phyloP scores from a whole-genome alignment of 2,113 vertebrate genomes.

The Antechinus stuartii region DNA sequence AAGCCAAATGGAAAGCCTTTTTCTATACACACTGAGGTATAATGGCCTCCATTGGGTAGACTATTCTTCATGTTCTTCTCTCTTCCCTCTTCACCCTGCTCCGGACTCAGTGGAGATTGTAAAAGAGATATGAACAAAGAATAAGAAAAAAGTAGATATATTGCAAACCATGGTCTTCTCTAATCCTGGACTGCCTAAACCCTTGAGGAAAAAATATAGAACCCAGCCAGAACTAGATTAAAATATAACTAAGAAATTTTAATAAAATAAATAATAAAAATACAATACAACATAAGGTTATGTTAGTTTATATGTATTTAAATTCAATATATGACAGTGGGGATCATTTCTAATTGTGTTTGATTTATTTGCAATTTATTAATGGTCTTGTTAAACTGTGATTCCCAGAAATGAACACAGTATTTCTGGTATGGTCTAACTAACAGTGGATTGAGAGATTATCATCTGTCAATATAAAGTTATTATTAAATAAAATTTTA shows the following conservation, averaged over 20 bases:
- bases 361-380: neutral
- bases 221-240: neutral
- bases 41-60: neutral
- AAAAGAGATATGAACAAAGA: neutral
- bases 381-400: neutral
- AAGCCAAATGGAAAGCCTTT: neutral
- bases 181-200: neutral
- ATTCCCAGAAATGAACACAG: neutral
- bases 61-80: neutral
- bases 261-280: neutral
- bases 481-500: too few species aligned
- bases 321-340: neutral
- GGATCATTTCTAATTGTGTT: neutral
- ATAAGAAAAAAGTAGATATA: neutral
- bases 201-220: neutral
- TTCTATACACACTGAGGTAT: neutral
- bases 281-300: neutral
- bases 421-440: neutral
- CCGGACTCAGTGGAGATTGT: neutral
- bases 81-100: neutral
- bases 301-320: neutral
- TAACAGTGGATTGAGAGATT: neutral
- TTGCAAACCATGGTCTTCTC: neutral
- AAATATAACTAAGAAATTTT: neutral
- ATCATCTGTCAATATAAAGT: neutral